Evolutionary conservation across 1,140 invertebrate species (phyloP).

Genomic region (Druon quercuslanigerum): DNA sequence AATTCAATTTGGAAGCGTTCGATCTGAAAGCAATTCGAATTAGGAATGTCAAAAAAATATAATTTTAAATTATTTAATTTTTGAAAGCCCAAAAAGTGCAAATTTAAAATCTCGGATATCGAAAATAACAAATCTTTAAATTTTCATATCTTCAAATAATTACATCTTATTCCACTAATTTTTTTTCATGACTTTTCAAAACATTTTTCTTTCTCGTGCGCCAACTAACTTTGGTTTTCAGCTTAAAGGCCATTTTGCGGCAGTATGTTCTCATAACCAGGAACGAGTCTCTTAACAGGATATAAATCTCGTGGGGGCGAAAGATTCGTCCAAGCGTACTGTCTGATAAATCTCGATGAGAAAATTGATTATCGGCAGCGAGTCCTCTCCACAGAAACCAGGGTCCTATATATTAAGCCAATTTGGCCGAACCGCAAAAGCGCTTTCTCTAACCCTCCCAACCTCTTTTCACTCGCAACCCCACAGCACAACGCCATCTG

Average conservation of each 20-base stretch:
- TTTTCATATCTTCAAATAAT: no score
- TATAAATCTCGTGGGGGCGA: conserved; percentile 19
- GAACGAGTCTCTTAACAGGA: conserved; percentile 6
- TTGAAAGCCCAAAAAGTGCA: no score
- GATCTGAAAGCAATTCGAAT: no score
- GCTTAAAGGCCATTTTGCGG: no score
- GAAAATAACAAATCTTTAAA: no score
- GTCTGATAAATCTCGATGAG: conserved; percentile 28
- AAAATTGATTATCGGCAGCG: conserved; percentile 25
- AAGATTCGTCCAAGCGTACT: conserved; percentile 26
- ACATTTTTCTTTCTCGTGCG: no score
- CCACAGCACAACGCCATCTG: conserved; percentile 3
- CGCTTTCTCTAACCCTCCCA: background rate
- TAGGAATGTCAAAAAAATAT: no score
- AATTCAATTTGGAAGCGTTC: no score
- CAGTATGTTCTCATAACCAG: conserved; percentile 7
- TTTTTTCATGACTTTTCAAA: no score
- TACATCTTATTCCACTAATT: no score
- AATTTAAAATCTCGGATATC: no score
- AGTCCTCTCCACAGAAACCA: conserved; percentile 27
- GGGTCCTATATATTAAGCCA: conserved; percentile 25
- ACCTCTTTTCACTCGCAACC: background rate
- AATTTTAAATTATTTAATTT: no score
- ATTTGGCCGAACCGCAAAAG: conserved; percentile 25
- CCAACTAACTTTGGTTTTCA: background rate